Base-by-base conservation (phyloP, 2,113 vertebrate species). In the Junco hyemalis region DNA sequence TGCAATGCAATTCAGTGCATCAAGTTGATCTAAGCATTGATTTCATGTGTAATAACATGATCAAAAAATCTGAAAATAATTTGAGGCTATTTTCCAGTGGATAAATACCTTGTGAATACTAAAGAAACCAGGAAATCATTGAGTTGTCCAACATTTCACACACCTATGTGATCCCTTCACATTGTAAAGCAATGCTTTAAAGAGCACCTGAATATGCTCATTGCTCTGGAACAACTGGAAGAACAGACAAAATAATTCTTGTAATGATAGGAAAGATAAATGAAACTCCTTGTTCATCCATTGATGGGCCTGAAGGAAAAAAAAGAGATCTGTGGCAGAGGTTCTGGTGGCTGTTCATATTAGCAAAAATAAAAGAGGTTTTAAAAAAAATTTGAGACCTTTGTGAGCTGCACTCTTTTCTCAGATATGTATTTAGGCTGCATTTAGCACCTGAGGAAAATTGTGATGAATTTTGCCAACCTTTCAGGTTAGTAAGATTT, bases 401-500 rank as follows among this genome's bases (percentile, higher is more conserved):
- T 77, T 88, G 31, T 72, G 63, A 86, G 48, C 28, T 61, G 28
- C 14, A 57, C 17, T 88, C 25, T 73, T 95, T 88, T 73, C 40
- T 92, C 50, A 38, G 72, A 42, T 73, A 23, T 83, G 47, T 88
- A 33, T 70, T 88, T 83, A 91, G 68, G 51, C 38, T 74, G 38
- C 1, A 1, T 63, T 86, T 78, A 50, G 35, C 29, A 92, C 23
- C 64, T 74, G 42, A 86, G 65, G 65, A 54, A 84, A 95, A 92
- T 50, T 0, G 0, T 81, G 83, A 78, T 81, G 59, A 35, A 92
- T 84, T 92, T 91, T 86, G 56, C 38, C 54, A 81, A 68, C 71
- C n/a, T 86, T 88, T 92, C 89, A 86, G 60, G 26, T 91, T 88
- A 78, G 51, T 73, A 80, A 96, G 72, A 91, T 92, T 96, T 94